These are phyloP conservation scores for Epicauta chinensis DNA, from an alignment of 1,140 invertebrate genomes.

Conservation along the genomic window DNA sequence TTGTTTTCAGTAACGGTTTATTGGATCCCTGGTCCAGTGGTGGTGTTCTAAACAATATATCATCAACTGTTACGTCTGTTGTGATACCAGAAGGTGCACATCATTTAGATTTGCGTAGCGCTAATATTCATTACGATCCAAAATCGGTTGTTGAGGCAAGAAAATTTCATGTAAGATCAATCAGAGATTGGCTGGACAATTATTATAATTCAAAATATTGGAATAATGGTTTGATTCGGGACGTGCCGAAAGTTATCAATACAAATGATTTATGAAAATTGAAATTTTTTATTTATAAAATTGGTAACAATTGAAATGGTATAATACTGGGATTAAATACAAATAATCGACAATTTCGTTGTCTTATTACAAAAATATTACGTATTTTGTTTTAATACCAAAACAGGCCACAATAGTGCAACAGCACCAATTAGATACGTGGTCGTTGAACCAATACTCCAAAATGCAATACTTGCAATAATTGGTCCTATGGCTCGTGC, in stretches of 20 bases:
- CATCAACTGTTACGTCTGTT: conserved; percentile 61
- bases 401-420: conserved; percentile 58
- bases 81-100: conserved; percentile 87
- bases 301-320: too few species aligned
- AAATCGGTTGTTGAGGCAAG: conserved; percentile 61
- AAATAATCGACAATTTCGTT: not conserved
- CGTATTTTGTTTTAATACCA: conserved; percentile 24
- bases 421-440: conserved; percentile 70
- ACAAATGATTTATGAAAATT: too few species aligned
- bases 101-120: conserved; percentile 79
- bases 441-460: conserved; percentile 66
- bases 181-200: conserved; percentile 61
- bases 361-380: not conserved
- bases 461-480: conserved; percentile 77
- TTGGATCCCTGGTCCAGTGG: conserved; percentile 92
- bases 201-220: conserved; percentile 8
- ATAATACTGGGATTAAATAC: not conserved
- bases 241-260: too few species aligned
- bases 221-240: too few species aligned
- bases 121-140: conserved; percentile 67
- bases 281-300: too few species aligned
- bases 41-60: conserved; percentile 71
- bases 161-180: conserved; percentile 57
- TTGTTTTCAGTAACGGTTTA: conserved; percentile 87
- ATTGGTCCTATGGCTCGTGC: conserved; percentile 89